Evolutionary conservation across 2,797 vertebrate genomes (phyloP).

Genomic region (Masticophis lateralis): DNA sequence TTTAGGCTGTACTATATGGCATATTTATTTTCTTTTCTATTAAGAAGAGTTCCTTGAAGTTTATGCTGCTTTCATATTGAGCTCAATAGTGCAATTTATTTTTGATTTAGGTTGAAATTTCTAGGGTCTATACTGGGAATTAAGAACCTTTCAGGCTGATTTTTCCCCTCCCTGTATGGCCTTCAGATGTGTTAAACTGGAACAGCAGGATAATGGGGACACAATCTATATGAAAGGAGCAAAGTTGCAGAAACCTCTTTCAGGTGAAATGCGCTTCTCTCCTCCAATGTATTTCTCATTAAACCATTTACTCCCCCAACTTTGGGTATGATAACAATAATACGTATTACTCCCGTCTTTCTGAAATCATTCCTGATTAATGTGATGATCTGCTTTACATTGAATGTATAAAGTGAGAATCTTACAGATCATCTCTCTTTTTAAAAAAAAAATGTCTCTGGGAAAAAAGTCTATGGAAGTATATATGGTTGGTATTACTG

Average conservation of each 20-base stretch:
- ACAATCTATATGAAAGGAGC: not conserved
- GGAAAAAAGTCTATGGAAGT: not conserved
- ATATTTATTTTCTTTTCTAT: constrained; percentile 10
- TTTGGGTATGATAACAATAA: not conserved
- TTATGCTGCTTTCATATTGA: constrained; percentile 3
- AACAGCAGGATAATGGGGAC: not conserved
- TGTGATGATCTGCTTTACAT: not conserved
- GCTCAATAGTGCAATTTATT: not conserved
- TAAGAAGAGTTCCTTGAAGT: not conserved
- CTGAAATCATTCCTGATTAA: not conserved
- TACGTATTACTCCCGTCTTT: not conserved
- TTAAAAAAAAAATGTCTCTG: not conserved
- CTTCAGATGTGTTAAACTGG: not conserved
- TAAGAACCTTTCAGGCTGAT: not conserved
- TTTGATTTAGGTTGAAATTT: not conserved
- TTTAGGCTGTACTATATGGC: not conserved
- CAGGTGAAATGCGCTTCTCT: not conserved
- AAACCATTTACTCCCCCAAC: not conserved
- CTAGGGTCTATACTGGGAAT: not conserved
- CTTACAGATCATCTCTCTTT: not conserved
- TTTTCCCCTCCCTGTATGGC: not conserved
- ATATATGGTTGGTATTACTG: not conserved
- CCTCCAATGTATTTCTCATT: not conserved
- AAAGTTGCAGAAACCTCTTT: not conserved
- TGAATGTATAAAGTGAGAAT: not conserved